Evolutionary conservation across 1,140 invertebrate genomes (phyloP).

Genomic region (Pseudomyrmex pallidus): DNA sequence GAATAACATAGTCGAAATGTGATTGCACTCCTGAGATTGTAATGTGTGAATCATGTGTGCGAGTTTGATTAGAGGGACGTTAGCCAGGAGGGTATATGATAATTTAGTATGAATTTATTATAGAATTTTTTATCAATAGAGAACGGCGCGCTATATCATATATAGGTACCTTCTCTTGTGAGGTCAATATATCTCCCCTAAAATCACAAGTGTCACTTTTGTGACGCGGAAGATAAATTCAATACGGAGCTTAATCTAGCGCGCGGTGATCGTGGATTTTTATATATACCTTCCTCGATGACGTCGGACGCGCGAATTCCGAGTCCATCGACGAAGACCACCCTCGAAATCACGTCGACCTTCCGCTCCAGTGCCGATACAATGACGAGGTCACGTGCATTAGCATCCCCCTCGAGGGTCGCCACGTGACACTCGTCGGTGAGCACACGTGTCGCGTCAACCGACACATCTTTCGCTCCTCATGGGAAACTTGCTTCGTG

Average conservation of each 20-base stretch:
- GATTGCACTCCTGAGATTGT: neutral
- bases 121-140: neutral
- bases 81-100: neutral
- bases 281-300: neutral
- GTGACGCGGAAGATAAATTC: neutral
- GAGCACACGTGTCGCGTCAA: slow-evolving; percentile 72
- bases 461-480: slow-evolving; percentile 69
- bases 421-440: slow-evolving; percentile 66
- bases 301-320: slow-evolving; percentile 16
- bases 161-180: neutral
- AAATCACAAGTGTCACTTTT: neutral
- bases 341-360: slow-evolving; percentile 66
- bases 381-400: slow-evolving; percentile 75
- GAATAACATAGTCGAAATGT: neutral
- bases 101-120: slow-evolving; percentile 1
- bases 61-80: neutral
- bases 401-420: slow-evolving; percentile 68
- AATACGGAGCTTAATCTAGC: slow-evolving; percentile 7
- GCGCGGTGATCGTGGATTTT: neutral
- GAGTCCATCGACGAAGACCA: slow-evolving; percentile 14
- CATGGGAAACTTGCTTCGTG: slow-evolving; percentile 65
- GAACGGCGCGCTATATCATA: no score
- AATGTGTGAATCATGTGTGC: slow-evolving; percentile 2
- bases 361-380: slow-evolving; percentile 66
- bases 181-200: slow-evolving; percentile 24